These are phyloP conservation scores for Scrobipalpa costella DNA, from an alignment of 2,888 invertebrate genomes.

Conservation along the genomic window DNA sequence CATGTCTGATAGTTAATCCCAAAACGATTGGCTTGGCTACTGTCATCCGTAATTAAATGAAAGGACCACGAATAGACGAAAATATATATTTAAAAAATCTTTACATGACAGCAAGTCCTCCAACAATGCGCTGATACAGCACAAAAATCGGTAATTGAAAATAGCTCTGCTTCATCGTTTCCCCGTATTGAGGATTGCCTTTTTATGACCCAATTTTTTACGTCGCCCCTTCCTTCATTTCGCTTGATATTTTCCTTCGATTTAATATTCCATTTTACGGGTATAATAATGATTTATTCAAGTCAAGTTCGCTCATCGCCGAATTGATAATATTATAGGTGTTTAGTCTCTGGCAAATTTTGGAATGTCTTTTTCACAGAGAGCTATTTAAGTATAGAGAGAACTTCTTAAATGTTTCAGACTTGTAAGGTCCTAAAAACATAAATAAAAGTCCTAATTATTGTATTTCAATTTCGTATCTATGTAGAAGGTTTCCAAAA, in stretches of 20 bases:
- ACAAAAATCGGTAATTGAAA: constrained; percentile 60
- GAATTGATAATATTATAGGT: constrained; percentile 53
- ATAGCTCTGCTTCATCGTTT: constrained; percentile 59
- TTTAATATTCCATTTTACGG: constrained; percentile 72
- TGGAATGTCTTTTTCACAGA: no score
- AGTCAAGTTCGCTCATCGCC: constrained; percentile 44
- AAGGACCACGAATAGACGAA: no score
- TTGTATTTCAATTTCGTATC: no score
- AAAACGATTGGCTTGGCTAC: no score
- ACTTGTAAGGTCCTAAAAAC: no score
- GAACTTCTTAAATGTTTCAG: no score
- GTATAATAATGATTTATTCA: constrained; percentile 67
- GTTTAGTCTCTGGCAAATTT: neutral
- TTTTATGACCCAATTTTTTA: constrained; percentile 74
- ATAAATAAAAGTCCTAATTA: no score
- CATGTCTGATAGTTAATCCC: no score
- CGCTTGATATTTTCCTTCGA: constrained; percentile 58
- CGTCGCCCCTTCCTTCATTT: constrained; percentile 58
- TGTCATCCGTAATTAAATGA: no score
- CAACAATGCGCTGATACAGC: constrained; percentile 28
- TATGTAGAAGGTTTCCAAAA: no score
- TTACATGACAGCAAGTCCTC: neutral
- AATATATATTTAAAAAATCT: no score
- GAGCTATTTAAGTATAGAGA: no score
- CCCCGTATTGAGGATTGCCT: constrained; percentile 61